A percentile compares a stretch with the other conserved stretches of the same genome.
Conservation (phyloP, 2,113 vertebrate species). For the Eulemur rufifrons region DNA sequence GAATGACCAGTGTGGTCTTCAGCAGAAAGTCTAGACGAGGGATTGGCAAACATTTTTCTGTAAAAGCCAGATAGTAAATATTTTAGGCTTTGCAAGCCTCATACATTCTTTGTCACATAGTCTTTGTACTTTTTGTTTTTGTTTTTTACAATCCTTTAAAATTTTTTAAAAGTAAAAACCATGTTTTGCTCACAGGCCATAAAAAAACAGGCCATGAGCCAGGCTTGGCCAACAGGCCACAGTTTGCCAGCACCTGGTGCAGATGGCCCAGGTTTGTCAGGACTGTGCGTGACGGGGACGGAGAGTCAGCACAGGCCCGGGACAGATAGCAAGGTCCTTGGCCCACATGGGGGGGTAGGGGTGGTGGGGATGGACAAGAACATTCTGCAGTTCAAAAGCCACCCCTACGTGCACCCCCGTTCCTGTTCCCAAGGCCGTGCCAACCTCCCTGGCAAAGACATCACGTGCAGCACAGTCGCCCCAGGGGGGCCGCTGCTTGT, state of each 20-base stretch:
- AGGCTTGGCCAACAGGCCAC: not conserved
- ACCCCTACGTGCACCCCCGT: accelerated
- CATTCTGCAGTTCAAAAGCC: not conserved
- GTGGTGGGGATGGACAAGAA: too few relatives aligned
- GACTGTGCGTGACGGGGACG: too few relatives aligned
- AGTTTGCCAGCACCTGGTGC: too few relatives aligned
- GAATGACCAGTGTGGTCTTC: too few relatives aligned
- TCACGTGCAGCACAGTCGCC: too few relatives aligned
- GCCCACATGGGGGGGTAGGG: not conserved
- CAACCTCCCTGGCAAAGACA: not conserved
- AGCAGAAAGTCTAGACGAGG: not conserved
- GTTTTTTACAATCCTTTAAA: not conserved
- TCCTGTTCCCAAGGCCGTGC: not conserved
- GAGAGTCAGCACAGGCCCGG: not conserved
- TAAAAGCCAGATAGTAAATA: not conserved
- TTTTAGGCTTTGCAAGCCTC: not conserved
- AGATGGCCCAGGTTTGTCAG: not conserved
- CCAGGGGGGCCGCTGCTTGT: too few relatives aligned
- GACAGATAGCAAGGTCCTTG: too few relatives aligned
- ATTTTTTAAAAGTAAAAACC: not conserved
- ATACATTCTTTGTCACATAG: not conserved
- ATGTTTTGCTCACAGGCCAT: not conserved
- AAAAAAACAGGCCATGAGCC: not conserved
- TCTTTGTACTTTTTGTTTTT: not conserved
- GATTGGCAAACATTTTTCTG: not conserved